A percentile compares a stretch with the other conserved stretches of the same genome.
These are phyloP conservation scores for Sebastes wilsoni DNA, from an alignment of 2,797 vertebrate species.

Conservation along the genomic window DNA sequence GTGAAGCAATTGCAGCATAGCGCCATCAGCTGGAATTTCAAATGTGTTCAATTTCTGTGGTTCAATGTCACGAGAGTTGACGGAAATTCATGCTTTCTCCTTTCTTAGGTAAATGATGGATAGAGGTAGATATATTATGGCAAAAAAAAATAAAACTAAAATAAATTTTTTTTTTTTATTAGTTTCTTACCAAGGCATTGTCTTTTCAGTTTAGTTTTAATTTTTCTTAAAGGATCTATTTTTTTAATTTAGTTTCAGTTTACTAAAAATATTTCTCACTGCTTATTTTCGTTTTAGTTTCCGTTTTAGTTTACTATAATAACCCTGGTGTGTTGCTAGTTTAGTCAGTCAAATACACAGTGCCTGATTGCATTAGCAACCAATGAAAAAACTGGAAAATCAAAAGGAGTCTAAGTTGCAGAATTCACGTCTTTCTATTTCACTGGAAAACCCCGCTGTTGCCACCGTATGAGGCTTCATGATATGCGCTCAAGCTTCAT, in stretches of 20 bases:
- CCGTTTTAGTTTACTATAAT: background rate
- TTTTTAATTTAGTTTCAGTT: background rate
- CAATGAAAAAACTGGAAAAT: background rate
- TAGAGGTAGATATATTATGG: too few species aligned
- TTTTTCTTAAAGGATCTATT: background rate
- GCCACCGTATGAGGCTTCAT: background rate
- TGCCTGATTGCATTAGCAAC: background rate
- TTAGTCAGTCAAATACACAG: background rate
- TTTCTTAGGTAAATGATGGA: too few species aligned
- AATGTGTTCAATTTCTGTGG: too few species aligned
- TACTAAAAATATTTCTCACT: background rate
- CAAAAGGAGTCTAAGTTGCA: background rate
- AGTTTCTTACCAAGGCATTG: fast-evolving
- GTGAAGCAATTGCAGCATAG: background rate
- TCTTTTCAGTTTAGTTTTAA: too few species aligned
- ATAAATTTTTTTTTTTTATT: background rate
- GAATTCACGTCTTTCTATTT: background rate
- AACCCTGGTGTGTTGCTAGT: background rate
- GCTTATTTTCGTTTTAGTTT: background rate
- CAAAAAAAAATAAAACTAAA: too few species aligned
- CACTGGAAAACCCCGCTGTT: background rate
- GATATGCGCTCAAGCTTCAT: background rate
- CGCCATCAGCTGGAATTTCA: background rate
- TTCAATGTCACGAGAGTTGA: too few species aligned
- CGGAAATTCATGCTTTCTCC: too few species aligned